Evolutionary conservation across 1,140 invertebrate genomes (phyloP).

Genomic region (Kradibia gibbosae): DNA sequence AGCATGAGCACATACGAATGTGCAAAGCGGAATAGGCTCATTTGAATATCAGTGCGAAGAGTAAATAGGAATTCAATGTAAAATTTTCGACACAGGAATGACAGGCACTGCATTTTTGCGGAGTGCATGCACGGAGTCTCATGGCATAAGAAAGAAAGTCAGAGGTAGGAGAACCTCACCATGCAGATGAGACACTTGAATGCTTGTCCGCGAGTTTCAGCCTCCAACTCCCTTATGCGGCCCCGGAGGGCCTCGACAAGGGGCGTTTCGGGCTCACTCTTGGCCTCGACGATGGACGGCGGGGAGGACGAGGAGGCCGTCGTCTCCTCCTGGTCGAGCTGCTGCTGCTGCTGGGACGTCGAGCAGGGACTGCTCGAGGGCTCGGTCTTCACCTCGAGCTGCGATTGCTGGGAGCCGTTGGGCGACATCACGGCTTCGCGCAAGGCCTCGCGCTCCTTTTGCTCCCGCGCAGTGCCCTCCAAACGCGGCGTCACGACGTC

Average conservation of each 20-base stretch:
- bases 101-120: no score
- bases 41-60: no score
- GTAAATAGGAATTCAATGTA: no score
- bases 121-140: no score
- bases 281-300: slow-evolving; percentile 52
- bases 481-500: slow-evolving; percentile 78
- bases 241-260: slow-evolving; percentile 83
- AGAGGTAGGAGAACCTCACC: slow-evolving; percentile 74
- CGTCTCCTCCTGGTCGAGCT: slow-evolving; percentile 64
- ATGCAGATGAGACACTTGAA: slow-evolving; percentile 92
- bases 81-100: no score
- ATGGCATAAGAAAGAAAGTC: neutral
- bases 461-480: slow-evolving; percentile 73
- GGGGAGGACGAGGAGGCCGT: slow-evolving; percentile 68
- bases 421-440: slow-evolving; percentile 76
- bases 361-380: slow-evolving; percentile 63
- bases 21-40: no score
- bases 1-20: no score
- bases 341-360: slow-evolving; percentile 56
- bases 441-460: slow-evolving; percentile 76
- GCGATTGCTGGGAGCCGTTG: slow-evolving; percentile 62
- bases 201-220: slow-evolving; percentile 74
- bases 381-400: slow-evolving; percentile 70
- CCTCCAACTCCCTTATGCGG: slow-evolving; percentile 80
- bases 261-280: slow-evolving; percentile 74